Conservation (phyloP, 2,113 vertebrate species). For the Ahaetulla prasina region DNA sequence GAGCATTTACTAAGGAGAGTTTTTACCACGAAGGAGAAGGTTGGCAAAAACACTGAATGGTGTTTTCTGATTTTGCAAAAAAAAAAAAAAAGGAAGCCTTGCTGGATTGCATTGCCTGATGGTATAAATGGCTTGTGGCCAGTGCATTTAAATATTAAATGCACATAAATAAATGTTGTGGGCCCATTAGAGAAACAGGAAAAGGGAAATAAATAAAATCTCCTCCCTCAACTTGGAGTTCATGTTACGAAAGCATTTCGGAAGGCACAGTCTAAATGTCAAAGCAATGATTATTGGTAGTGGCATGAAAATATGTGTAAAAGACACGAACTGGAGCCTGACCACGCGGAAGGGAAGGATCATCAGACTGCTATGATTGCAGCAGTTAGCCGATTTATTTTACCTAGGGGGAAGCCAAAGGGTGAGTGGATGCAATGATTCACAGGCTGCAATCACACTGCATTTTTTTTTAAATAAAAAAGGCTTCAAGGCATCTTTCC, state of each 20-base stretch:
- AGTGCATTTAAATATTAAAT: background rate
- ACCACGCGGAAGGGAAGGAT: background rate
- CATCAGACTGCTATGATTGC: background rate
- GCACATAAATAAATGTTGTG: background rate
- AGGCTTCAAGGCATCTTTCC: background rate
- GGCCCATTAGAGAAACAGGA: background rate
- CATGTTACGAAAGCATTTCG: slow-evolving; percentile 2
- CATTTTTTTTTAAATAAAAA: background rate
- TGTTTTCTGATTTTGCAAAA: background rate
- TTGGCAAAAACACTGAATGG: background rate
- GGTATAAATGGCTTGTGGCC: background rate
- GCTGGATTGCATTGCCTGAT: background rate
- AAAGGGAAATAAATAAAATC: slow-evolving; percentile 24
- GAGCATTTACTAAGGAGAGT: rapidly evolving
- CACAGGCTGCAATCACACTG: background rate
- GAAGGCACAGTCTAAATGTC: background rate
- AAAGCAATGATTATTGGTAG: background rate
- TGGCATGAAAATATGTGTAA: rapidly evolving
- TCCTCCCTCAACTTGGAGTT: background rate
- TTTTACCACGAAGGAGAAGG: background rate
- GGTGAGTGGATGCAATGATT: background rate
- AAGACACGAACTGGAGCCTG: background rate
- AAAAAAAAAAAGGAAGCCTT: background rate
- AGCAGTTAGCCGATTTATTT: background rate
- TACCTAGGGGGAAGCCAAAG: background rate